phyloP scores from a whole-genome alignment of 2,113 vertebrate species.

The Todiramphus chloris region DNA sequence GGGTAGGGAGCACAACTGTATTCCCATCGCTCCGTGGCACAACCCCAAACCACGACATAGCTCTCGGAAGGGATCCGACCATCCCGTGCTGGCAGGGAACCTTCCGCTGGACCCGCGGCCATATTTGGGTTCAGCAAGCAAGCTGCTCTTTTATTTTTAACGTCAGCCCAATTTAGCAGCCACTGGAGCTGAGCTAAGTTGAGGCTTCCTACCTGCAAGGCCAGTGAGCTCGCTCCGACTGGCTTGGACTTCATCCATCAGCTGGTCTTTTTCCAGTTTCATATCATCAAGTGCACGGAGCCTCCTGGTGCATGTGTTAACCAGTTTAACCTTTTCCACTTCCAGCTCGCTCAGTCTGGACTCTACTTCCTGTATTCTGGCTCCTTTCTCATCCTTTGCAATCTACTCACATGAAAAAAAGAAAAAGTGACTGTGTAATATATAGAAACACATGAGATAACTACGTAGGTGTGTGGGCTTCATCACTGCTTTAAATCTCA shows the following conservation, averaged over 20 bases:
- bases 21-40: not conserved
- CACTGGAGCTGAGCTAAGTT: not conserved
- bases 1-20: not conserved
- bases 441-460: not conserved
- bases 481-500: not conserved
- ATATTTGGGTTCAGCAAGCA: not conserved
- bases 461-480: not conserved
- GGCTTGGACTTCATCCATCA: slow-evolving; percentile 72
- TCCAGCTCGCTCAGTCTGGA: slow-evolving; percentile 71
- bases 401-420: slow-evolving; percentile 5
- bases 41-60: not conserved
- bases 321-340: slow-evolving; percentile 70
- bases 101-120: not conserved
- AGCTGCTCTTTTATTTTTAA: slow-evolving; percentile 51
- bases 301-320: slow-evolving; percentile 69
- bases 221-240: slow-evolving; percentile 58
- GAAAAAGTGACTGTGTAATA: not conserved
- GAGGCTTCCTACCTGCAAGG: slow-evolving; percentile 72
- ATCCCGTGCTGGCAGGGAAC: not conserved
- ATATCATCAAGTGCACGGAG: slow-evolving; percentile 67
- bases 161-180: not conserved
- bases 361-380: slow-evolving; percentile 68
- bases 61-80: not conserved
- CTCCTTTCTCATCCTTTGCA: slow-evolving; percentile 70
- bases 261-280: slow-evolving; percentile 75